Conservation (phyloP, 1,140 invertebrate genomes). For the Drosophila ficusphila region DNA sequence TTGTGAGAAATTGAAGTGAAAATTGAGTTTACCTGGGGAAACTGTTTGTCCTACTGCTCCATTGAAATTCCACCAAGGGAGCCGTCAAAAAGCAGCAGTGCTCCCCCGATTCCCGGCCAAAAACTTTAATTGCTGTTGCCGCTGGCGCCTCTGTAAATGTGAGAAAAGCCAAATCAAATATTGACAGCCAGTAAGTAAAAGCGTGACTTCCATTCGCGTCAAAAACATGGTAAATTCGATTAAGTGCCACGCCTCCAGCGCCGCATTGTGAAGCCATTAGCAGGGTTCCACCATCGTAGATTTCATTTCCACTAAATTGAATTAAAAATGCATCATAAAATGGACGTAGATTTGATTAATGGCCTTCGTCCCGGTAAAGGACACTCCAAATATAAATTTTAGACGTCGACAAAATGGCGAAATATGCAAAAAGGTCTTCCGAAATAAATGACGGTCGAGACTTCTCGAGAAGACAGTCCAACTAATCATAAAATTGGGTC, state of each 20-base stretch:
- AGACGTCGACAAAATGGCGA: slow-evolving; percentile 17
- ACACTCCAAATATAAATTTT: slow-evolving; percentile 38
- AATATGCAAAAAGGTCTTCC: slow-evolving; percentile 50
- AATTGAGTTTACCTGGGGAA: slow-evolving; percentile 72
- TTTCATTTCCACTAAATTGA: slow-evolving; percentile 53
- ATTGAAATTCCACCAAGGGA: slow-evolving; percentile 62
- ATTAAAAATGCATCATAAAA: slow-evolving; percentile 79
- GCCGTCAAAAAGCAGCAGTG: slow-evolving; percentile 51
- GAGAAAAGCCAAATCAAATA: slow-evolving; percentile 78
- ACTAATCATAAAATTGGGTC: slow-evolving; percentile 66
- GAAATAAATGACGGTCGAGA: slow-evolving; percentile 59
- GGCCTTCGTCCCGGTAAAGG: slow-evolving; percentile 19
- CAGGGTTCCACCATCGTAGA: slow-evolving; percentile 23
- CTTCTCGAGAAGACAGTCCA: slow-evolving; percentile 36
- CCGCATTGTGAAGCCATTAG: slow-evolving; percentile 51
- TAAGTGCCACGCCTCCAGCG: slow-evolving; percentile 61
- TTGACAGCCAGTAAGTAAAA: slow-evolving; percentile 75
- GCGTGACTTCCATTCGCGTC: slow-evolving; percentile 13
- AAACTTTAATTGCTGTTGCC: slow-evolving; percentile 66
- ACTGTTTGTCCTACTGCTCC: slow-evolving; percentile 17
- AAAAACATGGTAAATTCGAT: slow-evolving; percentile 64
- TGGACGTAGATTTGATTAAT: slow-evolving; percentile 79
- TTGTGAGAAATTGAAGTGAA: slow-evolving; percentile 63
- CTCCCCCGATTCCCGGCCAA: background rate
- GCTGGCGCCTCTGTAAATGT: slow-evolving; percentile 46